Conservation (phyloP, 2,113 vertebrate species). For the Ceratotherium simum region DNA sequence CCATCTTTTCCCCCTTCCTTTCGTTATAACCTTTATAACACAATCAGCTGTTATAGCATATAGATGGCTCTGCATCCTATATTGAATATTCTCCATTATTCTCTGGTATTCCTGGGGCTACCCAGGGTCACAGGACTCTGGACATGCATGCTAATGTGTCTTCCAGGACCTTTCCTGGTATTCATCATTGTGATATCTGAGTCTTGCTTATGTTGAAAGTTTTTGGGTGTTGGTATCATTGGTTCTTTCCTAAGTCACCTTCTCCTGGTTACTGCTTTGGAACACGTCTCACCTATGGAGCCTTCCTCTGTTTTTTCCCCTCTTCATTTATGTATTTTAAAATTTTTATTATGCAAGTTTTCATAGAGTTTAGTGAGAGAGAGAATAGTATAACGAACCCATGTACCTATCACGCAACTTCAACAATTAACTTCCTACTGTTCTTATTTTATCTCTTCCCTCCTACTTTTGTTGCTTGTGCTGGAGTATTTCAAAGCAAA, state of each 20-base stretch:
- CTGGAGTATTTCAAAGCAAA: slow-evolving; percentile 41
- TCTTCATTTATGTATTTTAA: slow-evolving; percentile 13
- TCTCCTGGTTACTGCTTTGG: background rate
- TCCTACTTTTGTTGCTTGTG: background rate
- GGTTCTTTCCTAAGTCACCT: slow-evolving; percentile 14
- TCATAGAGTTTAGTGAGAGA: background rate
- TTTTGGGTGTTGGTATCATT: background rate
- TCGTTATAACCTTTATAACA: background rate
- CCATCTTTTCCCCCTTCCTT: background rate
- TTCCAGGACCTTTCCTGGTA: background rate
- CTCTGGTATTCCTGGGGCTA: background rate
- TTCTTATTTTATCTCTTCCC: background rate
- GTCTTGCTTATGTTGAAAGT: background rate
- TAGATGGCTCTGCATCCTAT: background rate
- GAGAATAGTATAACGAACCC: background rate
- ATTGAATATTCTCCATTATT: background rate
- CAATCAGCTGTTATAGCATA: background rate
- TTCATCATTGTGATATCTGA: background rate
- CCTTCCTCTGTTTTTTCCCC: background rate
- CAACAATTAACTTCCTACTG: background rate
- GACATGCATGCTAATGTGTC: background rate
- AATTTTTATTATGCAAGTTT: slow-evolving; percentile 32
- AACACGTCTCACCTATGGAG: background rate
- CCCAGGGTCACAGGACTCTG: background rate
- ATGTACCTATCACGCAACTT: background rate